Evolutionary conservation across 2,113 vertebrate species (phyloP).

Genomic region (Xyrauchen texanus): DNA sequence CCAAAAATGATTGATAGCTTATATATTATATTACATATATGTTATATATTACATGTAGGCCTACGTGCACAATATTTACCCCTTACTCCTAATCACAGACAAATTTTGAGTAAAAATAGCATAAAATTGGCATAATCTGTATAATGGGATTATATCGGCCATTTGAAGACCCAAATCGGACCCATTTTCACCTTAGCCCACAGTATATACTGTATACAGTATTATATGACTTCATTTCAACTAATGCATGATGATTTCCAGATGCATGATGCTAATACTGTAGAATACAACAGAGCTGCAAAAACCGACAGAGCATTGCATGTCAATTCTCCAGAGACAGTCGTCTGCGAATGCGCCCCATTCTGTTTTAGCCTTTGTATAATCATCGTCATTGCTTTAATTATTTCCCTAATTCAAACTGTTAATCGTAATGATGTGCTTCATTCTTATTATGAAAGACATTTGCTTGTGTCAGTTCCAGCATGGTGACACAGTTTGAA

Average conservation of each 20-base stretch:
- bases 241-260: not conserved
- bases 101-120: not conserved
- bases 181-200: no score
- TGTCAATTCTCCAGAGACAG: constrained; percentile 51
- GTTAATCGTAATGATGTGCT: constrained; percentile 74
- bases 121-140: no score
- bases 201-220: no score
- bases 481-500: constrained; percentile 43
- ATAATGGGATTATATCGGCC: no score
- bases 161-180: no score
- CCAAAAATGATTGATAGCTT: not conserved
- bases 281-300: not conserved
- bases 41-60: no score
- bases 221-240: no score
- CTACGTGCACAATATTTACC: no score
- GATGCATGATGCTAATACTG: not conserved
- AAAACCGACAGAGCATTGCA: constrained; percentile 7
- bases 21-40: not conserved
- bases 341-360: constrained; percentile 44
- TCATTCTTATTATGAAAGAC: constrained; percentile 62
- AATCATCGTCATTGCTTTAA: constrained; percentile 76
- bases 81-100: not conserved
- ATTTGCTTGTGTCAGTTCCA: constrained; percentile 46
- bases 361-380: constrained; percentile 68
- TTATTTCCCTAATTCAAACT: constrained; percentile 66